Evolutionary conservation across 2,888 invertebrate species (phyloP).

Genomic region (Branchinecta sandiegonensis): DNA sequence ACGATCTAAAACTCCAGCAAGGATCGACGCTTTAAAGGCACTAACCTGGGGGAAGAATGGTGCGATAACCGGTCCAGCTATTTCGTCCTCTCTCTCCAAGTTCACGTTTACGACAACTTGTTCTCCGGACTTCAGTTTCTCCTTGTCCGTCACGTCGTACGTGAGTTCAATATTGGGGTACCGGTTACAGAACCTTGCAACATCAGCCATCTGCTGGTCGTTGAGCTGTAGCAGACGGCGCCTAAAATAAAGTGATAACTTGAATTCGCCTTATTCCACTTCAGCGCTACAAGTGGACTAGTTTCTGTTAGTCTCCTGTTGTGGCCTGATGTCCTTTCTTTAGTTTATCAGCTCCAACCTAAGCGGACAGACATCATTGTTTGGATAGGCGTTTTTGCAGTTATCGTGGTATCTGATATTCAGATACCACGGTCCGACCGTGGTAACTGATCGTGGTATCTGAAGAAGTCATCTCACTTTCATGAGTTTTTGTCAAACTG

Average conservation of each 20-base stretch:
- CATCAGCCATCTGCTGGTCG: conserved; percentile 86
- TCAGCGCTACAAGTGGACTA: no score
- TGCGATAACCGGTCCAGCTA: conserved; percentile 90
- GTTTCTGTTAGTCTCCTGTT: no score
- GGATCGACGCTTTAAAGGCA: conserved; percentile 18
- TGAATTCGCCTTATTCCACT: no score
- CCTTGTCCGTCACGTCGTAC: conserved; percentile 73
- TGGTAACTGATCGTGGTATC: no score
- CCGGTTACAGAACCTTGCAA: conserved; percentile 94
- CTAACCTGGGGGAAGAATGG: conserved; percentile 89
- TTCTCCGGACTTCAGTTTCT: conserved; percentile 59
- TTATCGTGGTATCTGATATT: no score
- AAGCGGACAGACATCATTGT: no score
- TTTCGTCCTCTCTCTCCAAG: conserved; percentile 90
- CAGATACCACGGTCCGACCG: no score
- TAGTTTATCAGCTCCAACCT: no score
- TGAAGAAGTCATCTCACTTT: no score
- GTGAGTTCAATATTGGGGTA: conserved; percentile 96
- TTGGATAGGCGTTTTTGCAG: no score
- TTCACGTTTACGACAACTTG: conserved; percentile 79
- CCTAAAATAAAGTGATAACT: neutral
- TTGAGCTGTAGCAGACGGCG: conserved; percentile 43
- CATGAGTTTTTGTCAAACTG: no score
- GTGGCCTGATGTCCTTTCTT: no score
- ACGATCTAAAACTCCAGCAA: neutral